A percentile compares a stretch with the other conserved stretches of the same genome.
Evolutionary conservation across 2,113 vertebrate genomes (phyloP).

Genomic region (Hippocampus comes): DNA sequence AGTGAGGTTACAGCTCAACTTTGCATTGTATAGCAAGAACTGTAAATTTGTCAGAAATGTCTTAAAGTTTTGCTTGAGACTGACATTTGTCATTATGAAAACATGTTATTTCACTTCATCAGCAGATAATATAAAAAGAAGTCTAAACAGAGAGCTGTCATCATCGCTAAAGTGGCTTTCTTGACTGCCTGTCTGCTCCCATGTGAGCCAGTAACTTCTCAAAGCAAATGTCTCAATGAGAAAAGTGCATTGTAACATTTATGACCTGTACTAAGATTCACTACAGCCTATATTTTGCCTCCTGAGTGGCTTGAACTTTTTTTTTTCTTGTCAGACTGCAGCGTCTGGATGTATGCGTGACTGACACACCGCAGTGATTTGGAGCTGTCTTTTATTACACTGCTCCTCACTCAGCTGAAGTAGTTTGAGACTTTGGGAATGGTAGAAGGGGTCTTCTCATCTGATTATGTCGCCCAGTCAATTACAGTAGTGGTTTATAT

Average conservation of each 20-base stretch:
- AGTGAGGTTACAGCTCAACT: not conserved
- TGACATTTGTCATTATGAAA: conserved; percentile 29
- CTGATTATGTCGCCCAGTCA: conserved; percentile 59
- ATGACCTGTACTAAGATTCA: conserved; percentile 35
- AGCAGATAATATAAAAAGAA: conserved; percentile 17
- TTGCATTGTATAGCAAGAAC: not conserved
- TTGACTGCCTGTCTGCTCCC: not conserved
- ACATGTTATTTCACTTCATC: conserved; percentile 35
- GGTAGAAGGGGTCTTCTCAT: conserved; percentile 52
- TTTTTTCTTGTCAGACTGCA: conserved; percentile 23
- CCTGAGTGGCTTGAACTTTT: conserved; percentile 24
- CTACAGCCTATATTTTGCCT: conserved; percentile 11
- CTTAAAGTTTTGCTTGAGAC: conserved; percentile 12
- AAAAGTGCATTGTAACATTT: conserved; percentile 28
- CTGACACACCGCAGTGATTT: conserved; percentile 37
- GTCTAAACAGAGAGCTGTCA: conserved; percentile 27
- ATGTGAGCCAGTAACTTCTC: conserved; percentile 11
- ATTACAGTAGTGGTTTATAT: conserved; percentile 63
- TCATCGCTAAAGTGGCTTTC: conserved; percentile 17
- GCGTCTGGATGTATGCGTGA: conserved; percentile 14
- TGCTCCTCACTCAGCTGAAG: conserved; percentile 32
- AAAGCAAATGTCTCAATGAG: not conserved
- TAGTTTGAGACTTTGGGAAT: conserved; percentile 49
- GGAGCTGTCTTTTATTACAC: conserved; percentile 25
- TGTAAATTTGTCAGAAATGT: conserved; percentile 19